A percentile compares a stretch with the other conserved stretches of the same genome.
These are phyloP conservation scores for Hypena proboscidalis DNA, from an alignment of 2,888 invertebrate species.

Conservation along the genomic window DNA sequence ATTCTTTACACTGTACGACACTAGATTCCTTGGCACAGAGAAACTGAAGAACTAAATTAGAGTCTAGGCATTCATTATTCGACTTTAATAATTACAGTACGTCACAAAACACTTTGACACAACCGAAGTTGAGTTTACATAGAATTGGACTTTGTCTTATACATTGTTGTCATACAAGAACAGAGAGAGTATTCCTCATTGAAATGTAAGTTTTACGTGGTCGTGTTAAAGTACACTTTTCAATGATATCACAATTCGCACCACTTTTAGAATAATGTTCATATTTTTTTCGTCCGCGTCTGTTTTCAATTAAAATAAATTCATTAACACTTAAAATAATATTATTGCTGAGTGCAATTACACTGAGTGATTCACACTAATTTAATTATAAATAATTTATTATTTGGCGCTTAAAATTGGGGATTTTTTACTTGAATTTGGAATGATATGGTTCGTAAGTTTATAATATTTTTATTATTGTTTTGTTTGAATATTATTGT, in stretches of 20 bases:
- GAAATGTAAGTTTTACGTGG: constrained; percentile 11
- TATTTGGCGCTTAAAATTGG: constrained; percentile 27
- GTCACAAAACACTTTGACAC: no score
- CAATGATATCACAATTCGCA: constrained; percentile 43
- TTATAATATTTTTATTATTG: constrained; percentile 28
- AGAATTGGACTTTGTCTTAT: constrained; percentile 11
- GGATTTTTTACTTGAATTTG: constrained; percentile 19
- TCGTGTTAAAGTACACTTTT: constrained; percentile 24
- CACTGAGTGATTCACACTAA: background rate
- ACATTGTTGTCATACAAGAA: constrained; percentile 14
- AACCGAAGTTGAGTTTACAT: no score
- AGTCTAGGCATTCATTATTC: no score
- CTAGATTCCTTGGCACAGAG: constrained; percentile 14
- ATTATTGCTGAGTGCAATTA: constrained; percentile 11
- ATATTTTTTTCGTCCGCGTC: constrained; percentile 23
- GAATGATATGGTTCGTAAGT: constrained; percentile 34
- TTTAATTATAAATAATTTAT: constrained; percentile 1
- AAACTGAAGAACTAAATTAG: constrained; percentile 1
- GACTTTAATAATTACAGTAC: no score
- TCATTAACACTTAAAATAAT: constrained; percentile 11
- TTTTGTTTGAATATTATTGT: constrained; percentile 6
- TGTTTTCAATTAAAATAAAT: constrained; percentile 14
- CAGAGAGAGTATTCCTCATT: constrained; percentile 3
- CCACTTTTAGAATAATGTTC: constrained; percentile 44
- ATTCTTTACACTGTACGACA: constrained; percentile 5